Evolutionary conservation across 2,797 vertebrate genomes (phyloP).

Genomic region (Miichthys miiuy): DNA sequence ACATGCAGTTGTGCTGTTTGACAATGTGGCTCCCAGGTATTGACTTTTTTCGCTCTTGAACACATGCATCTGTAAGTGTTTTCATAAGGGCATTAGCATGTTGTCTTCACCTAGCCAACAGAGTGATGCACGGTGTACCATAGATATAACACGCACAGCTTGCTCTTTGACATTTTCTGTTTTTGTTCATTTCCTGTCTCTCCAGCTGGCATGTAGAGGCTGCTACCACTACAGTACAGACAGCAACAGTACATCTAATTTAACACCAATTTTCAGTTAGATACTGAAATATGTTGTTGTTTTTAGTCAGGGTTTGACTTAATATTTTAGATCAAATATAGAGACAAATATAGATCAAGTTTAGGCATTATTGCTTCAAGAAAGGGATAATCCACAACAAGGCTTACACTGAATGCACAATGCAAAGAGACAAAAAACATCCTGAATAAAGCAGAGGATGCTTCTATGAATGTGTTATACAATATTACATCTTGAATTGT

Average conservation of each 20-base stretch:
- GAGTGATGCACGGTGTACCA: neutral
- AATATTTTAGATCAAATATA: neutral
- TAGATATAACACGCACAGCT: slow-evolving; percentile 32
- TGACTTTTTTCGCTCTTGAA: slow-evolving; percentile 47
- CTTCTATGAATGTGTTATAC: neutral
- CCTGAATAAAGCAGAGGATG: slow-evolving; percentile 2
- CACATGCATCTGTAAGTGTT: slow-evolving; percentile 39
- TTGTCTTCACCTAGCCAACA: slow-evolving; percentile 50
- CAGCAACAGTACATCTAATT: slow-evolving; percentile 2
- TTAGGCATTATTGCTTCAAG: slow-evolving; percentile 6
- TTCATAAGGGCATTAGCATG: slow-evolving; percentile 49
- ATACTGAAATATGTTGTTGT: slow-evolving; percentile 10
- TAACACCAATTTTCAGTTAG: neutral
- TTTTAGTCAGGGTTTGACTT: neutral
- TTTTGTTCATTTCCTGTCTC: slow-evolving; percentile 36
- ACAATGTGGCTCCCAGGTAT: slow-evolving; percentile 55
- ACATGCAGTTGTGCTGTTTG: slow-evolving; percentile 56
- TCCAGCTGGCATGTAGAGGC: slow-evolving; percentile 4
- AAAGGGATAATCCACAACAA: slow-evolving; percentile 31
- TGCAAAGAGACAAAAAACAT: slow-evolving; percentile 11
- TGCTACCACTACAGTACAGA: slow-evolving; percentile 14
- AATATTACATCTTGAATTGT: slow-evolving; percentile 24
- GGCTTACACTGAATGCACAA: slow-evolving; percentile 21
- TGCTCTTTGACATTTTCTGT: slow-evolving; percentile 43
- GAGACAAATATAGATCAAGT: too few species aligned